phyloP scores from a whole-genome alignment of 2,113 vertebrate species.

The Indri indri region DNA sequence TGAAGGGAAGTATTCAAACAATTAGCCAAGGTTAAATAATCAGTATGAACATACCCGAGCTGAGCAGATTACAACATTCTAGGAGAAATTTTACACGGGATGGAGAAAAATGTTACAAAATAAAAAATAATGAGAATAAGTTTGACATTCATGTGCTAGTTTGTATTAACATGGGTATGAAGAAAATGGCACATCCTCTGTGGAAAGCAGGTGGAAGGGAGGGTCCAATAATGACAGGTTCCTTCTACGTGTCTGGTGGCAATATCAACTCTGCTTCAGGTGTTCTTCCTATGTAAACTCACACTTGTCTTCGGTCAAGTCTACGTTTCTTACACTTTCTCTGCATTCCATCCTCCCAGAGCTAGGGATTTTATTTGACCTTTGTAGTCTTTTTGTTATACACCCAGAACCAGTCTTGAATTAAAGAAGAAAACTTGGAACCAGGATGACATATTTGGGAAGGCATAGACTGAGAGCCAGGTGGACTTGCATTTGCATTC shows the following conservation, averaged over 20 bases:
- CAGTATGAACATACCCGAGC: not conserved
- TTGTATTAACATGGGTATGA: not conserved
- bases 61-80: constrained; percentile 46
- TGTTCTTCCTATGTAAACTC: not conserved
- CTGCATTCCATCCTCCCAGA: not conserved
- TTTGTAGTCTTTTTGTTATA: not conserved
- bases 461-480: not conserved
- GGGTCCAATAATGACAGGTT: rapidly evolving
- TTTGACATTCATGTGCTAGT: constrained; percentile 1
- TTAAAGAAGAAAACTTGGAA: not conserved
- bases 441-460: too few relatives aligned
- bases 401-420: not conserved
- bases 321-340: not conserved
- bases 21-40: constrained; percentile 62
- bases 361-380: not conserved
- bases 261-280: rapidly evolving
- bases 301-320: not conserved
- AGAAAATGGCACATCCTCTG: not conserved
- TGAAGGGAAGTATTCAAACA: not conserved
- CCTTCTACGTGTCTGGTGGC: rapidly evolving
- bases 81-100: constrained; percentile 32
- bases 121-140: constrained; percentile 66
- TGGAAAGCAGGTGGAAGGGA: not conserved
- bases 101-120: constrained; percentile 62
- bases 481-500: not conserved